Evolutionary conservation across 2,797 vertebrate genomes (phyloP), one percentile per base, ranked within the genome.

Genomic region (Arctocebus calabarensis): DNA sequence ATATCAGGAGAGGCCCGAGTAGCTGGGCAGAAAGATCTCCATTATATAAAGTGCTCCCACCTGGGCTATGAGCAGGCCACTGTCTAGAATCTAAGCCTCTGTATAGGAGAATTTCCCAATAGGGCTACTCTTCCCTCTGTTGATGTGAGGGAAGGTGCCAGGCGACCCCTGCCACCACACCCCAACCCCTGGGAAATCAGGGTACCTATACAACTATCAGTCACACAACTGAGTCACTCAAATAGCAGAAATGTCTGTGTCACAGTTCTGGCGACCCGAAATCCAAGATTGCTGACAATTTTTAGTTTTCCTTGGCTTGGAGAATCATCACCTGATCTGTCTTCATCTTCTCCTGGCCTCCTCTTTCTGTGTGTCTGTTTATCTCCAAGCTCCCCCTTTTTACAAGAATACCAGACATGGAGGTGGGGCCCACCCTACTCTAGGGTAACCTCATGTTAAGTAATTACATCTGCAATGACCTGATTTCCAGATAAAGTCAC

Each of bases 21-120:
- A 87, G 59, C 37, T 40, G 75, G 71, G 43, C 8, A 88, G 83
- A 94, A 96, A 96, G 34, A 90, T 22, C 57, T n/a, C 43, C 75
- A 84, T 94, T 94, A 73, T 74, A 86, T 68, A 55, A 95, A 96
- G 62, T 85, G 81, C 64, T 84, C 43, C 92, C 48, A 68, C 61
- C 73, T 96, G 93, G 70, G 32, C 68, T 87, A 75, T 32, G 40
- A 94, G 57, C 73, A 73, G 62, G 23, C 29, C 3, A 37, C 7
- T 43, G 48, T 61, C 86, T 96, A 48, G 82, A 93, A 87, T 89
- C 84, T 64, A 84, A 95, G 17, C 34, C 73, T 14, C 7, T 29
- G 20, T 52, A 57, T 27, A 34, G 95, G 61, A 32, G 71, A 82
- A 93, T 93, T 77, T 91, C 86, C 48, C 64, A 66, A 22, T 86